phyloP scores from a whole-genome alignment of 30 jellyfish, hydroid and myxozoan genomes.

The Chrysaora quinquecirrha region DNA sequence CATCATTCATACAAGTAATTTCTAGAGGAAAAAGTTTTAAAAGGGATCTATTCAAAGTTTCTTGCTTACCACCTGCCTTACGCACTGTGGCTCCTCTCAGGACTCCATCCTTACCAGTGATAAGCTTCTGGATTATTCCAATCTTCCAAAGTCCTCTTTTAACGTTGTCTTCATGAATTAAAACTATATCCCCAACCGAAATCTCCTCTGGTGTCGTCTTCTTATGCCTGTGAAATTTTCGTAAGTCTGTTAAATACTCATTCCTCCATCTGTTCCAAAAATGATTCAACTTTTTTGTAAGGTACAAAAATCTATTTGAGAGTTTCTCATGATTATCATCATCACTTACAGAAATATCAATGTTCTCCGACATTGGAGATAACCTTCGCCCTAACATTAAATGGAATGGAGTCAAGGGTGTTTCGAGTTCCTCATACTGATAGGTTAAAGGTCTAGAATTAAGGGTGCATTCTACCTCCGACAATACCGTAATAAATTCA shows the following conservation, averaged over 20 bases:
- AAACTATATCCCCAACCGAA: background rate
- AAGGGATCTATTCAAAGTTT: background rate
- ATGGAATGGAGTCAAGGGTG: constrained; percentile 50
- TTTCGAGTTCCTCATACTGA: constrained; percentile 20
- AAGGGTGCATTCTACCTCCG: constrained; percentile 43
- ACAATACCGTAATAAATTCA: constrained; percentile 26
- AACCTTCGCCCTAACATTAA: constrained; percentile 31
- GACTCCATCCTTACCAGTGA: constrained; percentile 34
- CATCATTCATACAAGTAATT: too few species aligned
- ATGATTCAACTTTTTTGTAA: background rate
- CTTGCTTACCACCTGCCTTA: constrained; percentile 13
- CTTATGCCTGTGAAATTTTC: background rate
- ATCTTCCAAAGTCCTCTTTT: constrained; percentile 41
- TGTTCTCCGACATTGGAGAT: background rate
- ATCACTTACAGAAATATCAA: background rate
- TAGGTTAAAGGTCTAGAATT: constrained; percentile 54
- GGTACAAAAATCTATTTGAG: background rate
- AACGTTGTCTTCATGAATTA: background rate
- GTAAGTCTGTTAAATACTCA: background rate
- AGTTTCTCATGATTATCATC: background rate
- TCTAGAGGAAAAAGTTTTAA: background rate
- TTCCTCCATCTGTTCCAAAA: background rate
- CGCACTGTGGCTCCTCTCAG: constrained; percentile 53
- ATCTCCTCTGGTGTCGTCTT: background rate
- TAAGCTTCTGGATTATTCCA: constrained; percentile 17